Evolutionary conservation across 2,888 invertebrate species (phyloP).

Genomic region (Latrodectus hesperus): DNA sequence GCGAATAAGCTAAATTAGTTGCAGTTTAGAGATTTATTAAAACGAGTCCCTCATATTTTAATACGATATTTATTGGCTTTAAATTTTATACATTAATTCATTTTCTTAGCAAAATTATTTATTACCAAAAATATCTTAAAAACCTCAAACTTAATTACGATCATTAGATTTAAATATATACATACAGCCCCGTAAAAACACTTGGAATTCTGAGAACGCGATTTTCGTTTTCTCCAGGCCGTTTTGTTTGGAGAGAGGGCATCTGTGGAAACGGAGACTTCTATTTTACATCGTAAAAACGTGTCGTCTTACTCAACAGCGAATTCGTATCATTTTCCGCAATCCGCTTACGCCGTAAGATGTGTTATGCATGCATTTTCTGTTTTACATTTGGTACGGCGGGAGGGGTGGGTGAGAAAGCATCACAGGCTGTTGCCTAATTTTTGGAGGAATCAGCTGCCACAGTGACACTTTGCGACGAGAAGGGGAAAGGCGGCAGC

Average conservation of each 20-base stretch:
- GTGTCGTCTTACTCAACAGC: conserved; percentile 22
- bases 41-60: too few relatives aligned
- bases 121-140: too few relatives aligned
- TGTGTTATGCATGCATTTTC: background rate
- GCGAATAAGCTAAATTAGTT: too few relatives aligned
- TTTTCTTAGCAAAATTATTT: too few relatives aligned
- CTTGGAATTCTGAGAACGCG: conserved; percentile 27
- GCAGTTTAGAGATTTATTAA: too few relatives aligned
- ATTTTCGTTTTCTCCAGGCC: background rate
- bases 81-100: too few relatives aligned
- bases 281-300: conserved; percentile 4
- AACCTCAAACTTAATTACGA: too few relatives aligned
- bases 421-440: background rate
- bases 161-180: too few relatives aligned
- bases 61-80: too few relatives aligned
- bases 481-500: background rate
- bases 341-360: background rate
- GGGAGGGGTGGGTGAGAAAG: background rate
- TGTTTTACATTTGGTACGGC: background rate
- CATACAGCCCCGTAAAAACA: conserved; percentile 5
- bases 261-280: conserved; percentile 8
- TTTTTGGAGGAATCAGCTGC: conserved; percentile 11
- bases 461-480: background rate
- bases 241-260: conserved; percentile 25
- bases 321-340: conserved; percentile 1